These are phyloP conservation scores for Empis stercorea DNA, from an alignment of 2,888 invertebrate species.

Conservation along the genomic window DNA sequence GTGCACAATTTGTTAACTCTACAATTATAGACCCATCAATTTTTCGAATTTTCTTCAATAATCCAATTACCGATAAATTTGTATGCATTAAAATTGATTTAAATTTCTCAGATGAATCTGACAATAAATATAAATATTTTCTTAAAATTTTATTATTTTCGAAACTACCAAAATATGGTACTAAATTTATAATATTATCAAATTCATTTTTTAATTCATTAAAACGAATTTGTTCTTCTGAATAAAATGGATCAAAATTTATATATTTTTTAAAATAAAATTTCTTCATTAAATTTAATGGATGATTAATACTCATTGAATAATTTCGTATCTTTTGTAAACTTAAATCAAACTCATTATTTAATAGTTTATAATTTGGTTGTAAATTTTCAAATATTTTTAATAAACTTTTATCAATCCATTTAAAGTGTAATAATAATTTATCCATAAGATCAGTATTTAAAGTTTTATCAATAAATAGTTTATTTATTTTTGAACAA, in stretches of 20 bases:
- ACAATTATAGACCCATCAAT: too few species aligned
- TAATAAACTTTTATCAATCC: conserved; percentile 54
- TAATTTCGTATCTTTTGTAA: conserved; percentile 19
- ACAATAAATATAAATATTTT: conserved; percentile 14
- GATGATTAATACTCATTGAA: conserved; percentile 14
- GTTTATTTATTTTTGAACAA: conserved; percentile 18
- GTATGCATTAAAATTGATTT: not conserved
- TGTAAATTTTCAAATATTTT: conserved; percentile 14
- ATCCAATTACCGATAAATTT: not conserved
- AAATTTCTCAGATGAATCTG: conserved; percentile 3
- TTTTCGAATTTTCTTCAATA: not conserved
- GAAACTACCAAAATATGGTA: conserved; percentile 25
- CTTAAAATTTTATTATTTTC: conserved; percentile 18
- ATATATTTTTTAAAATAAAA: conserved; percentile 11
- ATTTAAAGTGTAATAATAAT: conserved; percentile 56
- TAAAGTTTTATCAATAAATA: conserved; percentile 28
- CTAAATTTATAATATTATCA: conserved; percentile 10
- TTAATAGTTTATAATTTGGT: conserved; percentile 12
- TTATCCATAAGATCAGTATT: conserved; percentile 45
- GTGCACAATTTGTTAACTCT: too few species aligned
- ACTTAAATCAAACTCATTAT: conserved; percentile 14
- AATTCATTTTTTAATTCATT: conserved; percentile 23
- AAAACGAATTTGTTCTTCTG: conserved; percentile 10
- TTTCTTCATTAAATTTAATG: conserved; percentile 13
- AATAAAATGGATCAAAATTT: conserved; percentile 13